A percentile compares a stretch with the other conserved stretches of the same genome.
phyloP scores from a whole-genome alignment of 2,888 invertebrate species.

The Ormyrus thymus region DNA sequence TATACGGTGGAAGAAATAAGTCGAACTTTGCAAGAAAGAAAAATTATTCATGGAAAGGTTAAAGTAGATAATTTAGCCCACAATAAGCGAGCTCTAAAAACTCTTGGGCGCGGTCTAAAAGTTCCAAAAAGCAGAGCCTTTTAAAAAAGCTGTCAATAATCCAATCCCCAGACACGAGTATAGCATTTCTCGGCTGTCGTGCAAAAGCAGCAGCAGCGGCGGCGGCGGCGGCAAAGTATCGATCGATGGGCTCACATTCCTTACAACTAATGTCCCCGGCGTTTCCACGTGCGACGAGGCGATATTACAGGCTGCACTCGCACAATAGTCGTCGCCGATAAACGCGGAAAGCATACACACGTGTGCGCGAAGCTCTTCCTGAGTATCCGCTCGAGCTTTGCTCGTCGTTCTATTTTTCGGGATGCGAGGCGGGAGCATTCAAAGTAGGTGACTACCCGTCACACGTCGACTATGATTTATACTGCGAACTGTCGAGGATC shows the following conservation, averaged over 20 bases:
- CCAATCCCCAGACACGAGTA: not conserved
- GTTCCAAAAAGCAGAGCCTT: no score
- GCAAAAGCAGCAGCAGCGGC: no score
- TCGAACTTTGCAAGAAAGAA: not conserved
- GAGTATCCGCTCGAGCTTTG: constrained; percentile 8
- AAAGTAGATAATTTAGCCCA: not conserved
- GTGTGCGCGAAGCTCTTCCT: not conserved
- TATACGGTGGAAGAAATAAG: not conserved
- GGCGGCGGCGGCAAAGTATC: no score
- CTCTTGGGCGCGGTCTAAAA: not conserved
- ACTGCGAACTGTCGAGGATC: constrained; percentile 55
- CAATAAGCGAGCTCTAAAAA: not conserved
- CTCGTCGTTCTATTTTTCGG: constrained; percentile 49
- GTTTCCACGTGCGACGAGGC: no score
- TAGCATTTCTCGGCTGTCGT: no score
- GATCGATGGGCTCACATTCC: no score
- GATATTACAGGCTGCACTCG: not conserved
- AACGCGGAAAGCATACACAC: not conserved
- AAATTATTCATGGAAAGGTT: constrained; percentile 22
- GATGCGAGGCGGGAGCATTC: constrained; percentile 26
- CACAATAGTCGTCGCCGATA: constrained; percentile 20
- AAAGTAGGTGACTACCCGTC: constrained; percentile 61
- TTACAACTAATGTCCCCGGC: no score
- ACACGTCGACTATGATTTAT: constrained; percentile 62
- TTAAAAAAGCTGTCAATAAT: no score